phyloP scores from a whole-genome alignment of 2,113 vertebrate genomes.

The Tachysurus fulvidraco region DNA sequence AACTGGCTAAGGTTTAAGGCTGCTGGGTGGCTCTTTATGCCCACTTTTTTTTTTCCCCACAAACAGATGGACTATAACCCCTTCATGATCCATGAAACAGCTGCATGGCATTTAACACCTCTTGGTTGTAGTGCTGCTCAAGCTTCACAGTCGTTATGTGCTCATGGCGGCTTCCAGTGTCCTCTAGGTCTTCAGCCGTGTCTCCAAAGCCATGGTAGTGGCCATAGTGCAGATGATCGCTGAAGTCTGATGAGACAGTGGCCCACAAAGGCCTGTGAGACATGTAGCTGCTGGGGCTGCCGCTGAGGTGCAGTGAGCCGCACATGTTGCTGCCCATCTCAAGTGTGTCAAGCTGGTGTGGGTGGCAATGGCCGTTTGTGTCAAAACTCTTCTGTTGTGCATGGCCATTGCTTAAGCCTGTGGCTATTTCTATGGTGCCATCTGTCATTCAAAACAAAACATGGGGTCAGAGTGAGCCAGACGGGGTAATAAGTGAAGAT shows the following conservation, averaged over 20 bases:
- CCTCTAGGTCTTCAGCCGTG: constrained; percentile 90
- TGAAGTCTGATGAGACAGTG: constrained; percentile 61
- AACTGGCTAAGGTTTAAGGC: constrained; percentile 46
- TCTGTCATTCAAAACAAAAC: constrained; percentile 66
- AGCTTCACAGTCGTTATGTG: constrained; percentile 72
- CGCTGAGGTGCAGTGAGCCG: constrained; percentile 83
- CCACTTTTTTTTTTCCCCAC: neutral
- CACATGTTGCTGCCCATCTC: constrained; percentile 71
- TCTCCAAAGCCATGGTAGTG: constrained; percentile 96
- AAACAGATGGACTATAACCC: constrained; percentile 29
- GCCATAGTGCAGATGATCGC: constrained; percentile 84
- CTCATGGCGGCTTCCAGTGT: constrained; percentile 74
- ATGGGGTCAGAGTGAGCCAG: constrained; percentile 32
- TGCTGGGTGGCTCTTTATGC: constrained; percentile 10
- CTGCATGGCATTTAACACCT: constrained; percentile 74
- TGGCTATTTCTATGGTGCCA: constrained; percentile 55
- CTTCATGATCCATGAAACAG: constrained; percentile 80
- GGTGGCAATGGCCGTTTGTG: constrained; percentile 67
- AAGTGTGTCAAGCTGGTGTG: constrained; percentile 53
- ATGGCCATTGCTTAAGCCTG: constrained; percentile 80
- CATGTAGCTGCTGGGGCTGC: constrained; percentile 81
- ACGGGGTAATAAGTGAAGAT: constrained; percentile 4
- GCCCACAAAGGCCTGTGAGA: constrained; percentile 75
- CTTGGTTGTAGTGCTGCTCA: constrained; percentile 72
- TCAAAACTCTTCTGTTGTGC: constrained; percentile 73